phyloP scores from a whole-genome alignment of 2,113 vertebrate genomes.

The Rhea americana region DNA sequence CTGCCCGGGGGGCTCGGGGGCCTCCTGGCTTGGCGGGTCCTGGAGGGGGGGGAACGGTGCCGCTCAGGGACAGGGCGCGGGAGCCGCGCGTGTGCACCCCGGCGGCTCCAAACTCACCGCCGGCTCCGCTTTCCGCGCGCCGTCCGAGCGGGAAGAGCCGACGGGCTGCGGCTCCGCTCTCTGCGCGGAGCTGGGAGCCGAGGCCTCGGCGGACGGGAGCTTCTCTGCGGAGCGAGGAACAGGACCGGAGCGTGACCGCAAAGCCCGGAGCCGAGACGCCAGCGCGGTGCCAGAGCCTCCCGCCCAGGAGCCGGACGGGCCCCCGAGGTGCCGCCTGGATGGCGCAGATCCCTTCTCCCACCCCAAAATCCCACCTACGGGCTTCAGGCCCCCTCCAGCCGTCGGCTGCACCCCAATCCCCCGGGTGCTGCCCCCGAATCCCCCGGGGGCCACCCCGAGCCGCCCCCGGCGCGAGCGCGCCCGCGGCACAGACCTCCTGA shows the following conservation, averaged over 20 bases:
- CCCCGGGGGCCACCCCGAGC: background rate
- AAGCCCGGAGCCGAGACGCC: background rate
- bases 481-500: background rate
- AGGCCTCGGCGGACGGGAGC: accelerated
- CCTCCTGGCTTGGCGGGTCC: accelerated
- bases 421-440: too few relatives aligned
- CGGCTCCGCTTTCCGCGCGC: accelerated
- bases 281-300: too few relatives aligned
- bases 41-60: background rate
- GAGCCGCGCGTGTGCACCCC: background rate
- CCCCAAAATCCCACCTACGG: background rate
- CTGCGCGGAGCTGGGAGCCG: accelerated
- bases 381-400: background rate
- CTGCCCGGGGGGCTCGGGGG: accelerated
- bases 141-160: accelerated
- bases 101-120: accelerated
- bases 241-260: accelerated
- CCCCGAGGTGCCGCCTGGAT: background rate
- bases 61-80: accelerated
- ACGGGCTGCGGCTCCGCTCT: background rate
- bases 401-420: too few relatives aligned
- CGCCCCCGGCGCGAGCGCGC: too few relatives aligned
- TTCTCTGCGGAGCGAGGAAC: background rate
- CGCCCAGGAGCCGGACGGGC: background rate
- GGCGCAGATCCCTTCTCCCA: background rate